Percentiles rank a stretch among this genome's conserved stretches.
phyloP scores from a whole-genome alignment of 2,888 invertebrate species.

The Polyploca ridens region DNA sequence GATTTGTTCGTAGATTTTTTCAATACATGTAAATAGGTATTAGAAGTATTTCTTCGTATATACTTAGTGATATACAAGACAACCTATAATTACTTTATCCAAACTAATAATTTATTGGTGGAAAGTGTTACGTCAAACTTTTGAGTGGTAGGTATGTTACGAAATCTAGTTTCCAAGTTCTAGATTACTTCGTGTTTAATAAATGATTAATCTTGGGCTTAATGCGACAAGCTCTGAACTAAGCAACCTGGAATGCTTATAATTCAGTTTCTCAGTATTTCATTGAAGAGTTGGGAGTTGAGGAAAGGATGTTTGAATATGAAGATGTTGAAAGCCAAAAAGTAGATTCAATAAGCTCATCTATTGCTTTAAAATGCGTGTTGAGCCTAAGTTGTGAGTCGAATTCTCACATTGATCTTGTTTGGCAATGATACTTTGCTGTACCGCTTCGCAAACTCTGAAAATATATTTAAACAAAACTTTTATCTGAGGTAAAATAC shows the following conservation, averaged over 20 bases:
- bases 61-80: no score
- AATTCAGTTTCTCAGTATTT: conserved; percentile 32
- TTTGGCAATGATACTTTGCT: conserved; percentile 28
- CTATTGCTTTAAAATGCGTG: conserved; percentile 49
- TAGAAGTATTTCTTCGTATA: not conserved
- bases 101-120: conserved; percentile 16
- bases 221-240: conserved; percentile 25
- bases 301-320: conserved; percentile 37
- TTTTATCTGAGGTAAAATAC: conserved; percentile 25
- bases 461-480: conserved; percentile 27
- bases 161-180: conserved; percentile 35
- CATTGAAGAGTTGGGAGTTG: conserved; percentile 13
- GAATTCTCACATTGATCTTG: conserved; percentile 45
- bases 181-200: conserved; percentile 41
- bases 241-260: conserved; percentile 23
- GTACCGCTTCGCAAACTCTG: not conserved
- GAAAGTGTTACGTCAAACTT: conserved; percentile 22
- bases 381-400: conserved; percentile 32
- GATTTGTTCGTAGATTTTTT: no score
- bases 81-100: conserved; percentile 4
- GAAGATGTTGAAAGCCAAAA: conserved; percentile 31
- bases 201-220: conserved; percentile 46
- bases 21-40: no score
- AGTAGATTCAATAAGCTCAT: conserved; percentile 36
- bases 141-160: conserved; percentile 26